Evolutionary conservation across 1,140 invertebrate genomes (phyloP).

Genomic region (Ips typographus): DNA sequence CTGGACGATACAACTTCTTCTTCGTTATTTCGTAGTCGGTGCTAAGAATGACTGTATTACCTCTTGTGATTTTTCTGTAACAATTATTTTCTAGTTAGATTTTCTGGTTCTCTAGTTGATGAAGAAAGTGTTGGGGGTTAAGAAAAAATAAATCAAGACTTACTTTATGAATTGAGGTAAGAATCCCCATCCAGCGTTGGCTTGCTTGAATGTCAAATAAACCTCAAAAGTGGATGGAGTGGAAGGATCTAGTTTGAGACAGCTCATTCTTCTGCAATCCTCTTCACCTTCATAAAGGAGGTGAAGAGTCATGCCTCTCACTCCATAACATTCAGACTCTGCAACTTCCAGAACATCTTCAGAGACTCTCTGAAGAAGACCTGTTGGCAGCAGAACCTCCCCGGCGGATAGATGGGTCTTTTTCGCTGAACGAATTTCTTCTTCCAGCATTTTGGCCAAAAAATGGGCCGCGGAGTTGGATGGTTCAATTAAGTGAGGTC

Average conservation of each 20-base stretch:
- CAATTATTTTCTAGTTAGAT: slow-evolving; percentile 17
- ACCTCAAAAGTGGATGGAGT: slow-evolving; percentile 86
- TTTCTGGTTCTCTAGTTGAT: neutral
- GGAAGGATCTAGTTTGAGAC: slow-evolving; percentile 77
- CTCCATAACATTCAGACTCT: slow-evolving; percentile 80
- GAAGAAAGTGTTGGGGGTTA: neutral
- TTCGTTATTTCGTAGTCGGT: slow-evolving; percentile 47
- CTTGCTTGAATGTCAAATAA: slow-evolving; percentile 81
- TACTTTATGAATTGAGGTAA: slow-evolving; percentile 70
- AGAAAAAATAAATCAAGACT: slow-evolving; percentile 22
- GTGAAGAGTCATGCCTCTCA: slow-evolving; percentile 76
- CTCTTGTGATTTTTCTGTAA: slow-evolving; percentile 50
- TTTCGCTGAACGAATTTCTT: slow-evolving; percentile 75
- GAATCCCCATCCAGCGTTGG: slow-evolving; percentile 77
- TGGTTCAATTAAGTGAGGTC: slow-evolving; percentile 40
- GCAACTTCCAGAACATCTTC: slow-evolving; percentile 76
- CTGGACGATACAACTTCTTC: slow-evolving; percentile 42
- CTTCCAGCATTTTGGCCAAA: slow-evolving; percentile 70
- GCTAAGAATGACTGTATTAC: slow-evolving; percentile 48
- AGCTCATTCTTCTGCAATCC: slow-evolving; percentile 57
- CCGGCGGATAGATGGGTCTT: slow-evolving; percentile 74
- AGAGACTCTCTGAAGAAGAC: slow-evolving; percentile 73
- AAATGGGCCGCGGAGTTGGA: slow-evolving; percentile 50
- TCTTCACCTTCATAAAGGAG: slow-evolving; percentile 71
- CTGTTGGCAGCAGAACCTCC: slow-evolving; percentile 77